A percentile compares a stretch with the other conserved stretches of the same genome.
phyloP scores from a whole-genome alignment of 2,797 vertebrate species.

The Peromyscus melanophrys region DNA sequence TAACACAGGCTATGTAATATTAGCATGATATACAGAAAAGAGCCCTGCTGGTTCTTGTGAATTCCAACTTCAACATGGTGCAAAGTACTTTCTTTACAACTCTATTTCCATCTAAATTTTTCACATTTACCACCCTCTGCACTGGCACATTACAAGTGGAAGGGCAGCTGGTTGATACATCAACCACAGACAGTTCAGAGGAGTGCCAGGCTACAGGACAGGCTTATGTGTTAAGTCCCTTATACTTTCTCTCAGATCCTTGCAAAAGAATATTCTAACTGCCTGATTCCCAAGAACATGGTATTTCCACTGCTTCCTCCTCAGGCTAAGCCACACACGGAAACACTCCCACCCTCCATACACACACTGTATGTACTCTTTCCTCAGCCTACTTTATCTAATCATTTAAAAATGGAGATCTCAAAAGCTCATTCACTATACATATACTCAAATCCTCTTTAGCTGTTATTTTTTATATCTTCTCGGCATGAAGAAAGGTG shows the following conservation, averaged over 20 bases:
- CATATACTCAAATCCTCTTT: background rate
- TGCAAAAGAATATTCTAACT: background rate
- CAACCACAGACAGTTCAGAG: background rate
- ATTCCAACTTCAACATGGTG: background rate
- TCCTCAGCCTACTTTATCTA: background rate
- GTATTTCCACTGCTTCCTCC: background rate
- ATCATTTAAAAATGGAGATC: background rate
- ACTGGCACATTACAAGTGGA: background rate
- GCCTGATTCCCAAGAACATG: background rate
- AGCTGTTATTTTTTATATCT: background rate
- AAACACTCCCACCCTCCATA: background rate
- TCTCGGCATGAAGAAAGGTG: background rate
- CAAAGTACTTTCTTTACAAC: background rate
- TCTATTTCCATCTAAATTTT: background rate
- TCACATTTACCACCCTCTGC: background rate
- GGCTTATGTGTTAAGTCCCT: background rate
- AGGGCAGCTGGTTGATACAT: background rate
- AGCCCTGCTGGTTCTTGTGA: background rate
- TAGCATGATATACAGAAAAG: background rate
- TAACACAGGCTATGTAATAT: fast-evolving
- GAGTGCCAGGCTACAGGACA: background rate
- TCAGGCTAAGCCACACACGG: background rate
- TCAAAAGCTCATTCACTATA: background rate
- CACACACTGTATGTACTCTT: background rate
- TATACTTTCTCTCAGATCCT: background rate